Evolutionary conservation across 2,113 vertebrate genomes (phyloP).

Genomic region (Phrynocephalus versicolor): DNA sequence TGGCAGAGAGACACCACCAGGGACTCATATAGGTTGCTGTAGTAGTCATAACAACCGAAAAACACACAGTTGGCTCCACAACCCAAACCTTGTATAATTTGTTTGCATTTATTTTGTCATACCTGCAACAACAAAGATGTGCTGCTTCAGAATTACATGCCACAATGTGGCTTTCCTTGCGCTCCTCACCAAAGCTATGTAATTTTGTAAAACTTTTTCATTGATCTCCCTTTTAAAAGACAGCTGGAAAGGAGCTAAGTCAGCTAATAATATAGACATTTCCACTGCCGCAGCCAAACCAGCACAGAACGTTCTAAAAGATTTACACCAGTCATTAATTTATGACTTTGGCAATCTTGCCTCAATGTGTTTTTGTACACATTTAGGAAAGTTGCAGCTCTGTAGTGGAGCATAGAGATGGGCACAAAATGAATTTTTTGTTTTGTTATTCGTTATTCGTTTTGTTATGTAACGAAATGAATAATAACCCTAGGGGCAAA

Average conservation of each 20-base stretch:
- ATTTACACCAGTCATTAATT: background rate
- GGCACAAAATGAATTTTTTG: too few relatives aligned
- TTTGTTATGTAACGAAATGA: too few relatives aligned
- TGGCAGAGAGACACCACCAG: background rate
- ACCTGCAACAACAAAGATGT: background rate
- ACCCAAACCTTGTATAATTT: background rate
- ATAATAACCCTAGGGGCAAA: too few relatives aligned
- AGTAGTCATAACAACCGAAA: background rate
- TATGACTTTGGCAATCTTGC: background rate
- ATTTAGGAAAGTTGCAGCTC: too few relatives aligned
- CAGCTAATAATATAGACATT: background rate
- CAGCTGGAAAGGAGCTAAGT: background rate
- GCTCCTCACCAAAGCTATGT: background rate
- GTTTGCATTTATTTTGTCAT: background rate
- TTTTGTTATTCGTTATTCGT: too few relatives aligned
- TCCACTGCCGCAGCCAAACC: background rate
- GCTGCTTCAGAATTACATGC: background rate
- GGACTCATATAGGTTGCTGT: background rate
- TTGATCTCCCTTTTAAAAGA: background rate
- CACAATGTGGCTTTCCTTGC: too few relatives aligned
- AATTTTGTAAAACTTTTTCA: too few relatives aligned
- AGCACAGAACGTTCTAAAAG: background rate
- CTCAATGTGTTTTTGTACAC: too few relatives aligned
- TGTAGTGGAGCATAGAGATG: too few relatives aligned
- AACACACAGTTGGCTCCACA: background rate